phyloP scores from a whole-genome alignment of 2,797 vertebrate genomes.

The Euphonia xanthogaster region DNA sequence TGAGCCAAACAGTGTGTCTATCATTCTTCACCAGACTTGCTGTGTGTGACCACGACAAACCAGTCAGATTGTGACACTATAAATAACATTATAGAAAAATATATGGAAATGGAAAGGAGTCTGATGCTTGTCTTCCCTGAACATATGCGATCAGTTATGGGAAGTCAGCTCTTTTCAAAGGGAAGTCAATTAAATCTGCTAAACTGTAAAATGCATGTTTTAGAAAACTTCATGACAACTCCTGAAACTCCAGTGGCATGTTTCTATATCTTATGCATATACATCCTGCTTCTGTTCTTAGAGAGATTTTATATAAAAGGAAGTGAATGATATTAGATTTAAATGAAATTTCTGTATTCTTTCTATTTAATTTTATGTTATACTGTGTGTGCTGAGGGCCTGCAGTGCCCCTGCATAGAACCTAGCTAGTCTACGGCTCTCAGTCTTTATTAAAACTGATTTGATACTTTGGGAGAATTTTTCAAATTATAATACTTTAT shows the following conservation, averaged over 20 bases:
- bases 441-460: not conserved
- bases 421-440: not conserved
- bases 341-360: not conserved
- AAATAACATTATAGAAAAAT: not conserved
- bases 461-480: not conserved
- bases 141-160: not conserved
- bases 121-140: not conserved
- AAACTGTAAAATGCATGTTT: not conserved
- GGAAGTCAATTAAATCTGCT: not conserved
- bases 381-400: not conserved
- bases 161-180: not conserved
- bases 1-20: not conserved
- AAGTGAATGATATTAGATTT: not conserved
- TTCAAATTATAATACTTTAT: not conserved
- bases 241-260: not conserved
- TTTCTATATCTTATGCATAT: not conserved
- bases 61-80: not conserved
- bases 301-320: not conserved
- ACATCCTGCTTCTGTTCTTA: not conserved
- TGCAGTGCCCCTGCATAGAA: not conserved
- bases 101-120: not conserved
- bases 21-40: not conserved
- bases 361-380: not conserved
- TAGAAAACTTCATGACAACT: not conserved
- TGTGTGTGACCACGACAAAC: not conserved